Base-by-base conservation (phyloP, 1,140 invertebrate species). In the Araneus ventricosus region DNA sequence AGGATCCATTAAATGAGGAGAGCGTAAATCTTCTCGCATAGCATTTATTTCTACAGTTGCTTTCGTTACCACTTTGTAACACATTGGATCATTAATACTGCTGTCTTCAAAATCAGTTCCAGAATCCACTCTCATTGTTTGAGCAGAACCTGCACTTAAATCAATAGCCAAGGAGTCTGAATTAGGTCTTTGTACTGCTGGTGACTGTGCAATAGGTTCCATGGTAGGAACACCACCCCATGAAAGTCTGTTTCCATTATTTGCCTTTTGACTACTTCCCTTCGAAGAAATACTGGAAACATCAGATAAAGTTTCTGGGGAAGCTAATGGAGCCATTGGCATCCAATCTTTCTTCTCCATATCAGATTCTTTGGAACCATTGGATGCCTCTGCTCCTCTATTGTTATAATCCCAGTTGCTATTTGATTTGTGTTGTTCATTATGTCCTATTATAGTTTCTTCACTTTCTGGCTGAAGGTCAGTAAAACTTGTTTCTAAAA, bases 271-370 rank as follows among this genome's bases (percentile, higher is more conserved):
- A 27, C 84, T 82, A 30, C 93, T 93, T 59, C 90, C 93, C 86
- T 94, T 94, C 10, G 96, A 95, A 20, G 95, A 95, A 67, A 96
- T 94, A 94, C 96, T 96, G 22, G 97, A 98, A 7, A 97, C 96
- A 95, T 98, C 97, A 0, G 97, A 98, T 4, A 98, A 95, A 2
- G 97, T 98, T 95, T 98, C 98, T 1, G 98, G 98, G 41, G 97
- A 98, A 2, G 98, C 98, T 34, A 98, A 95, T 0, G 98, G 98
- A 0, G 98, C 98, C 34, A 97, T 95, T 4, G 96, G 96, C 37
- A 94, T 88, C 94, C 96, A 96, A 96, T 97, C 97, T 94, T 97
- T 97, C 88, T 97, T 84, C 45, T 94, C 94, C 41, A 94, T 39
- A 39, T 75, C 79, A 41, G 80, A 89, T 34, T 82, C 34, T 27